Evolutionary conservation across 2,888 invertebrate species (phyloP).

Genomic region (Dexiosoma caninum): DNA sequence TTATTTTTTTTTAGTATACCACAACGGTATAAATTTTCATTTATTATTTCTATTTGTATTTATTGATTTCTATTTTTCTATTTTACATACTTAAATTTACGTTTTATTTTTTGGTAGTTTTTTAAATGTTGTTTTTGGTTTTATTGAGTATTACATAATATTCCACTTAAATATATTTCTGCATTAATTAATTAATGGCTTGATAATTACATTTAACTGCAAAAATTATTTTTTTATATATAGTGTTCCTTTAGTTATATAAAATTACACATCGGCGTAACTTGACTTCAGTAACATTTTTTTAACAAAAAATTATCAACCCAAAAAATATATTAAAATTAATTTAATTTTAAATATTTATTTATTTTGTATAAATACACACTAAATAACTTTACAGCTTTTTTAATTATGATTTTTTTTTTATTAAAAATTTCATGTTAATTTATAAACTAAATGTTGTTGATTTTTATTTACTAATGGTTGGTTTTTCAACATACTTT

Average conservation of each 20-base stretch:
- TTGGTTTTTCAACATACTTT: constrained; percentile 13
- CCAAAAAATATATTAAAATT: constrained; percentile 3
- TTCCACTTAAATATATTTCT: not conserved
- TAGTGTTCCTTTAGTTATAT: not conserved
- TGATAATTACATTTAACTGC: constrained; percentile 38
- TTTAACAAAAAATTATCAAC: not conserved
- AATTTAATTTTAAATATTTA: constrained; percentile 2
- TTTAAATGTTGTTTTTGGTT: constrained; percentile 35
- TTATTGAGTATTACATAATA: constrained; percentile 19
- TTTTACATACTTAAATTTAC: constrained; percentile 23
- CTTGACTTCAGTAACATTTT: not conserved
- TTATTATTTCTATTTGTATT: constrained; percentile 33
- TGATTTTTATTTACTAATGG: constrained; percentile 21
- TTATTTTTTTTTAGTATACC: constrained; percentile 55
- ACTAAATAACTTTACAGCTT: constrained; percentile 44
- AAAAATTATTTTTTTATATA: constrained; percentile 31
- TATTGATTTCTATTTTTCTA: constrained; percentile 9
- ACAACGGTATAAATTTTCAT: constrained; percentile 47
- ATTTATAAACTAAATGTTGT: constrained; percentile 1
- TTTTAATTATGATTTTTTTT: not conserved
- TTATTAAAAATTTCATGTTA: not conserved
- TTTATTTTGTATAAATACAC: not conserved
- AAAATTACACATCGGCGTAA: constrained; percentile 4
- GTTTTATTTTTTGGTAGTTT: not conserved
- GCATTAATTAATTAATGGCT: not conserved